Conservation (phyloP, 37 sponge, comb jelly and placozoan species). For the Axinella damicornis region DNA sequence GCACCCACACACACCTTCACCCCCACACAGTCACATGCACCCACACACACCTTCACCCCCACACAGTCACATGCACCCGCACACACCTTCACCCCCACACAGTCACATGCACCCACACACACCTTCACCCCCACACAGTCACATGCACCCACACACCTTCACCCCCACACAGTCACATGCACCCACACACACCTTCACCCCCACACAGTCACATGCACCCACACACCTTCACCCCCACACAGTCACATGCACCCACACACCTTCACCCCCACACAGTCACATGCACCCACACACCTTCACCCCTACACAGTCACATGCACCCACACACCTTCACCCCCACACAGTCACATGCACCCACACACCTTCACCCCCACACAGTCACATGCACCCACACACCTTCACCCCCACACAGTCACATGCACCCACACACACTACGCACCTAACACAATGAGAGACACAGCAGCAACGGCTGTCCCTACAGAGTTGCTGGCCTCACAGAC, state of each 20-base stretch:
- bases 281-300: neutral
- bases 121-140: too few relatives aligned
- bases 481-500: slow-evolving; percentile 43
- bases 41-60: too few relatives aligned
- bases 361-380: slow-evolving; percentile 1
- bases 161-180: too few relatives aligned
- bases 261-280: neutral
- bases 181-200: too few relatives aligned
- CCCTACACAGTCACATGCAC: too few relatives aligned
- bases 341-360: slow-evolving; percentile 15
- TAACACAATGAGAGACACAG: slow-evolving; percentile 39
- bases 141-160: too few relatives aligned
- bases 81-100: too few relatives aligned
- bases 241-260: neutral
- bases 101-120: too few relatives aligned
- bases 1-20: too few relatives aligned
- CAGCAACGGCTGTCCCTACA: slow-evolving; percentile 1
- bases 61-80: too few relatives aligned
- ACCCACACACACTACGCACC: slow-evolving; percentile 15
- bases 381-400: neutral
- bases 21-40: too few relatives aligned
- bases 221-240: neutral
- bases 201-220: neutral
- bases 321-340: neutral
- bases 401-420: neutral